Evolutionary conservation across 2,797 vertebrate genomes (phyloP).

Genomic region (Galaxias olidus): DNA sequence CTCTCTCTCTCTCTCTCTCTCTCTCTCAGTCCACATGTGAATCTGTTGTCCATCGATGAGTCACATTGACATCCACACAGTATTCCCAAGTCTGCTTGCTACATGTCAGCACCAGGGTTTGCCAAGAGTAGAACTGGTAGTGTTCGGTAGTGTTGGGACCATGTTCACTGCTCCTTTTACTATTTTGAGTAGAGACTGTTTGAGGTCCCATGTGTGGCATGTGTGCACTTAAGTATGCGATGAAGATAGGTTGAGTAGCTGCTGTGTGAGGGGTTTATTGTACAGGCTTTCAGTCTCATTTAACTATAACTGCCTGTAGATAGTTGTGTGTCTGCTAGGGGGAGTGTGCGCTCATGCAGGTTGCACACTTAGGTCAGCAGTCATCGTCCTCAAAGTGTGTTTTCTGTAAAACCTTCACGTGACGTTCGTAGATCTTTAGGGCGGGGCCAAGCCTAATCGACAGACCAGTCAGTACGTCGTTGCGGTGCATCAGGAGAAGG

Average conservation of each 20-base stretch:
- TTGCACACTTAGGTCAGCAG: conserved; percentile 59
- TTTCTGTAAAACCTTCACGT: conserved; percentile 85
- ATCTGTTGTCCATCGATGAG: too few relatives aligned
- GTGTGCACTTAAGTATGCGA: conserved; percentile 13
- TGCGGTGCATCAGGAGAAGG: conserved; percentile 86
- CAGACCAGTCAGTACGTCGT: conserved; percentile 84
- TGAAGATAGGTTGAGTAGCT: conserved; percentile 23
- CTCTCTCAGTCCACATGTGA: neutral
- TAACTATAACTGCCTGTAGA: neutral
- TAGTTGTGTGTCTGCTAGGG: conserved; percentile 12
- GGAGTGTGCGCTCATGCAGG: conserved; percentile 1
- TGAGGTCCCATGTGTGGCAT: conserved; percentile 7
- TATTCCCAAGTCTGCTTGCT: too few relatives aligned
- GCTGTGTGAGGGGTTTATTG: conserved; percentile 32
- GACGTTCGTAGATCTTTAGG: conserved; percentile 87
- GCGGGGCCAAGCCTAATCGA: conserved; percentile 87
- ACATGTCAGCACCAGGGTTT: too few relatives aligned
- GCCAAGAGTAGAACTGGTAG: too few relatives aligned
- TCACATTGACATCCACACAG: too few relatives aligned
- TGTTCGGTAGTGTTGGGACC: too few relatives aligned
- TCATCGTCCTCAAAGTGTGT: conserved; percentile 85
- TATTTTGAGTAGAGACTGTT: too few relatives aligned
- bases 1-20: conserved; percentile 5
- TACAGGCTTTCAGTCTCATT: conserved; percentile 40
- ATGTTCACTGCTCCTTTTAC: too few relatives aligned